Evolutionary conservation across 2,888 invertebrate species (phyloP), one percentile per base, ranked within the genome.

Genomic region (Boloria selene): DNA sequence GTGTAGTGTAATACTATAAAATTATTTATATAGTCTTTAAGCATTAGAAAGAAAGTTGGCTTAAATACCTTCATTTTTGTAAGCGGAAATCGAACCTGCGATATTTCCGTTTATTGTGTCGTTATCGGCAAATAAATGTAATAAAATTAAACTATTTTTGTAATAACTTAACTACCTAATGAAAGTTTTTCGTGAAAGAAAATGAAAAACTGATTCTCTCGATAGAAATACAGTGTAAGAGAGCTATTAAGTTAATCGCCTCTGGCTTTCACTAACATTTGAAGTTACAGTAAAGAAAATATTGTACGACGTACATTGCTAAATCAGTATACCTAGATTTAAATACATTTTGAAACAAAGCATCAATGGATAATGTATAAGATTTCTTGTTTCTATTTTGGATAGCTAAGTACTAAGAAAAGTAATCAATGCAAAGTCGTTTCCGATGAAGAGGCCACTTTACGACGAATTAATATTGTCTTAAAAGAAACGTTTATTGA

Each of bases 351-450:
- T 14, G 13, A 49, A 49, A 18, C 7, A 50, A 59, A n/a, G 7
- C 50, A 14, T 17, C 59, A 31, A 50, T 59, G 59, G 17, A 38
- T 50, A 59, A 14, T 0, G 17, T 49, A 38, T 38, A 5, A 38
- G 17, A 31, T 49, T 5, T 49, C 7, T 18, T 49, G 17, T 38
- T 31, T 13, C 31, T 50, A 49, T 17, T 18, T 50, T 59, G 14
- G 16, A 18, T 16, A 49, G 16, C 14, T 59, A 59, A 59, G 31
- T 17, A 18, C 22, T n/a, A 18, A 13, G 13, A 59, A 59, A 59
- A 49, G 49, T 49, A 49, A 50, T 50, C 49, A 59, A 50, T 59
- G 59, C 49, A 59, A 59, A 59, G 49, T 59, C 59, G 31, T 59
- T 58, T 26, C 17, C 47, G 38, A 31, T 50, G 49, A 50, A 59